A percentile compares a stretch with the other conserved stretches of the same genome.
phyloP scores from a whole-genome alignment of 1,140 invertebrate genomes.

The Diachasma alloeum region DNA sequence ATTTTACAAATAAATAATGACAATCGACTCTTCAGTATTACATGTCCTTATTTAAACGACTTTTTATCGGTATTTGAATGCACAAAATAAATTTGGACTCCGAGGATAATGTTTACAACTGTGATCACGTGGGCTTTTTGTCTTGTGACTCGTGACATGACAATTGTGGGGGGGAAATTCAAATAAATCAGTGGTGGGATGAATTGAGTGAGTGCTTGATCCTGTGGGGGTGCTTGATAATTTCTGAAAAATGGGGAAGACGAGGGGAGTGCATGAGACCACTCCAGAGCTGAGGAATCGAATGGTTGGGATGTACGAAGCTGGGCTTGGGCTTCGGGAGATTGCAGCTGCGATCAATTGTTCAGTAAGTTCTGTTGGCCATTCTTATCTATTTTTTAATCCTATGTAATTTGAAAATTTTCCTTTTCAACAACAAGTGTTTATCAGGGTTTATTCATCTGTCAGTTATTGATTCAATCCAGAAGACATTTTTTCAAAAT shows the following conservation, averaged over 20 bases:
- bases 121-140: background rate
- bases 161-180: background rate
- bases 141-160: background rate
- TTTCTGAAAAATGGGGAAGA: constrained; percentile 55
- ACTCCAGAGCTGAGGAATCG: constrained; percentile 61
- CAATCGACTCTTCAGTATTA: too few species aligned
- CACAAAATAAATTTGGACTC: too few species aligned
- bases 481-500: too few species aligned
- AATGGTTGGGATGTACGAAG: constrained; percentile 64
- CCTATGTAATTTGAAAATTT: background rate
- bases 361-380: constrained; percentile 45
- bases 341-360: constrained; percentile 61
- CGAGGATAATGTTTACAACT: background rate
- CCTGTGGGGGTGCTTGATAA: background rate
- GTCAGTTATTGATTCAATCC: too few species aligned
- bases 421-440: background rate
- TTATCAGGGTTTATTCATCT: too few species aligned
- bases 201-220: background rate
- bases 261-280: constrained; percentile 62
- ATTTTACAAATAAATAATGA: too few species aligned
- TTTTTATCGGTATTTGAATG: too few species aligned
- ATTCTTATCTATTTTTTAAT: background rate
- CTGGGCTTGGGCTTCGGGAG: constrained; percentile 57
- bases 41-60: too few species aligned
- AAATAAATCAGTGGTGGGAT: background rate